Evolutionary conservation across 2,797 vertebrate genomes (phyloP), one percentile per base, ranked within the genome.

Genomic region (Thaleichthys pacificus): DNA sequence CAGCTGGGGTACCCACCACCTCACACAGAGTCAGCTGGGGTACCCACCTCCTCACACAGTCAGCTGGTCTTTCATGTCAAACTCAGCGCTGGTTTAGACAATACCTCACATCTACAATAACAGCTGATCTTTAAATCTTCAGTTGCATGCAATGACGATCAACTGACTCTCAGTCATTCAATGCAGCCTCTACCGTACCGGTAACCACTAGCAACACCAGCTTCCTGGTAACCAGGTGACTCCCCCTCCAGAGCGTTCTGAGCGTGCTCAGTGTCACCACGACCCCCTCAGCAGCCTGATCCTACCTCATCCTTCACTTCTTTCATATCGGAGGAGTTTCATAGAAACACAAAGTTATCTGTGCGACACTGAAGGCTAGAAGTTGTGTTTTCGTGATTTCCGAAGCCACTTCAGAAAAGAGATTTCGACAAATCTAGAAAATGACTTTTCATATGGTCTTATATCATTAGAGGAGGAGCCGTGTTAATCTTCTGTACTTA

Each of bases 381-480:
- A 14, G 79, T 15, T 15, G 24, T 5, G 51, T 6, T 67, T 68
- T 85, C 14, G 15, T 68, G 69, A 79, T 83, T 87, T 84, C 75
- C 80, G 70, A 28, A 24, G 64, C 65, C 0, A 12, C 76, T 73
- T 26, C 15, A 28, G 22, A 7, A 60, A 75, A 61, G 57, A 61
- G 71, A 82, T 83, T 17, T 17, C n/a, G 79, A 77, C 35, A 54
- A 54, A 26, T 28, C 28, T 8, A 21, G 17, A 2, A 38, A 12
- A 77, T 62, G 30, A 54, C 32, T 21, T 17, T 30, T 14, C 60
- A 17, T 22, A 60, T 77, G 61, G 30, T 74, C 68, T 66, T 42
- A 70, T 21, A 69, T 47, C 11, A 3, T 24, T 42, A 78, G 19
- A 6, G 21, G 60, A 73, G 73, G 7, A n/a, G 42, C 14, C 70